Conservation (phyloP, 2,113 vertebrate species). For the Morone saxatilis region DNA sequence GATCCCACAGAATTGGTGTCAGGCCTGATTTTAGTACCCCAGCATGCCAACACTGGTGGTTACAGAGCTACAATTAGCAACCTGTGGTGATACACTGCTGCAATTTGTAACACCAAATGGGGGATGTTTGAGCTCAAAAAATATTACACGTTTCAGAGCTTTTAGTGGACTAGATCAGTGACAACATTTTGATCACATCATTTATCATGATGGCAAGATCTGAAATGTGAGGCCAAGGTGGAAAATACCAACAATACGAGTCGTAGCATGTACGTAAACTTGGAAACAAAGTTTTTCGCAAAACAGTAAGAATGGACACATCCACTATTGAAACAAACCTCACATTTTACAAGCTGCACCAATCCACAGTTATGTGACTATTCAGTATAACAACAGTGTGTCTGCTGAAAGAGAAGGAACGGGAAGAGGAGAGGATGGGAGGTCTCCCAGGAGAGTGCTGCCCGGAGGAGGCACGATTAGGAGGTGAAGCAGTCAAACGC, state of each 20-base stretch:
- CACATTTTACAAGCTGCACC: conserved; percentile 30
- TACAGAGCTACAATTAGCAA: conserved; percentile 23
- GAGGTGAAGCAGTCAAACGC: conserved; percentile 88
- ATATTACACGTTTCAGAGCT: not conserved
- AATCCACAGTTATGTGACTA: conserved; percentile 42
- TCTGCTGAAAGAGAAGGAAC: conserved; percentile 45
- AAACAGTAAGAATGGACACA: conserved; percentile 14
- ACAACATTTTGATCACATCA: conserved; percentile 1
- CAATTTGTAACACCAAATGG: conserved; percentile 18
- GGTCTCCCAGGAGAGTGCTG: conserved; percentile 82
- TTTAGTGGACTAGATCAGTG: not conserved
- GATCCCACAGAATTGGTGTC: conserved; percentile 8
- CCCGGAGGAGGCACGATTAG: conserved; percentile 88
- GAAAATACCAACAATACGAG: not conserved
- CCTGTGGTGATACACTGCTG: conserved; percentile 6
- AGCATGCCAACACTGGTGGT: conserved; percentile 10
- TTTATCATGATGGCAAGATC: not conserved
- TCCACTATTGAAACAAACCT: conserved; percentile 23
- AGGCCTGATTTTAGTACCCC: not conserved
- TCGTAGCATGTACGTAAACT: not conserved
- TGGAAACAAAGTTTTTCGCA: conserved; percentile 14
- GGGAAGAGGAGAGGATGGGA: conserved; percentile 65
- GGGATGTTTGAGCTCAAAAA: not conserved
- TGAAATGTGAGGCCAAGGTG: not conserved
- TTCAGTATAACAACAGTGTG: conserved; percentile 48